These are phyloP conservation scores for Trichoplusia ni DNA, from an alignment of 1,140 invertebrate species.

Conservation along the genomic window DNA sequence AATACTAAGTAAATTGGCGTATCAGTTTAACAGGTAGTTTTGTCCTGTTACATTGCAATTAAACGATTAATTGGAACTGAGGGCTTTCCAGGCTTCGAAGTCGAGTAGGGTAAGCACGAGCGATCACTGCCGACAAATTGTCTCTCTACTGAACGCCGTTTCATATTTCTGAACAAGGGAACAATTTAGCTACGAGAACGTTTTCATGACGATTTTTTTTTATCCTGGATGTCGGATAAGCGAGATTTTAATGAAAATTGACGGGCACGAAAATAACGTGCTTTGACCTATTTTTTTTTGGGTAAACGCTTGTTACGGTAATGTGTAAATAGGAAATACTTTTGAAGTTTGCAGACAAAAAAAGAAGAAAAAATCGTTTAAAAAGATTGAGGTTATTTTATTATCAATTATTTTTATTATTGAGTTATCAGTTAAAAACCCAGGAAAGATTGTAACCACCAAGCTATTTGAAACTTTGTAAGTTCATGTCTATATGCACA, in stretches of 20 bases:
- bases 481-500: no score
- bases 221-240: not conserved
- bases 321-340: no score
- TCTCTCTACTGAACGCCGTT: conserved; percentile 26
- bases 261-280: not conserved
- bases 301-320: no score
- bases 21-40: not conserved
- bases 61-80: conserved; percentile 30
- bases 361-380: no score
- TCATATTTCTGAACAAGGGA: conserved; percentile 35
- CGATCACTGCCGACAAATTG: conserved; percentile 36
- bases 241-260: conserved; percentile 23
- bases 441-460: no score
- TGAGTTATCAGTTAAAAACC: no score
- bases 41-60: conserved; percentile 18
- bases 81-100: not conserved
- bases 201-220: conserved; percentile 31
- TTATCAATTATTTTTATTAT: no score
- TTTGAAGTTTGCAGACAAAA: no score
- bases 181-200: conserved; percentile 29
- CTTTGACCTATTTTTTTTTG: not conserved
- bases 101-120: not conserved
- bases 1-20: not conserved
- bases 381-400: no score
- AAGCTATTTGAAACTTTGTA: no score